Evolutionary conservation across 2,113 vertebrate genomes (phyloP).

Genomic region (Muntiacus reevesi): DNA sequence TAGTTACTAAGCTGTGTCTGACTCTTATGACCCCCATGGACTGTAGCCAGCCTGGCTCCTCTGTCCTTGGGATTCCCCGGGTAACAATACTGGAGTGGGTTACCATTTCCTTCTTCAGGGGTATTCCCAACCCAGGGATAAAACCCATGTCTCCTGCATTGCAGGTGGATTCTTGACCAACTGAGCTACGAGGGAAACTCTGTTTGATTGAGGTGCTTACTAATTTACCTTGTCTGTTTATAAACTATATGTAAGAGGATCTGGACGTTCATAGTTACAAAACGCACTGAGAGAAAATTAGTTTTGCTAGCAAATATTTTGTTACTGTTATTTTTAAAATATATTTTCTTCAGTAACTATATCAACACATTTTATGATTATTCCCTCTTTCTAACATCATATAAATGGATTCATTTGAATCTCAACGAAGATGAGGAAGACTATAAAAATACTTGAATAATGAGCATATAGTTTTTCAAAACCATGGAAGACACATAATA

Average conservation of each 20-base stretch:
- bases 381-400: neutral
- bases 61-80: neutral
- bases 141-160: neutral
- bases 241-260: neutral
- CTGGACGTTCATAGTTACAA: neutral
- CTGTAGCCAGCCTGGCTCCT: neutral
- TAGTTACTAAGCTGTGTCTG: neutral
- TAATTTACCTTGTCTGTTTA: neutral
- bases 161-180: neutral
- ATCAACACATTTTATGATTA: neutral
- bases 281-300: neutral
- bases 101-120: neutral
- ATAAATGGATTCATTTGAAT: neutral
- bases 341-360: neutral
- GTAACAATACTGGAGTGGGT: neutral
- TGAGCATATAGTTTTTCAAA: neutral
- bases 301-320: neutral
- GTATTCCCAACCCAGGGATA: neutral
- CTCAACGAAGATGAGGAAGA: neutral
- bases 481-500: neutral
- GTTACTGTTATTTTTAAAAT: neutral
- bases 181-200: neutral
- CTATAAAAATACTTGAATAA: neutral
- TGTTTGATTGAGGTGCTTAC: neutral
- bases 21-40: neutral